Evolutionary conservation across 2,888 invertebrate species (phyloP).

Genomic region (Eristalinus sepulchralis): DNA sequence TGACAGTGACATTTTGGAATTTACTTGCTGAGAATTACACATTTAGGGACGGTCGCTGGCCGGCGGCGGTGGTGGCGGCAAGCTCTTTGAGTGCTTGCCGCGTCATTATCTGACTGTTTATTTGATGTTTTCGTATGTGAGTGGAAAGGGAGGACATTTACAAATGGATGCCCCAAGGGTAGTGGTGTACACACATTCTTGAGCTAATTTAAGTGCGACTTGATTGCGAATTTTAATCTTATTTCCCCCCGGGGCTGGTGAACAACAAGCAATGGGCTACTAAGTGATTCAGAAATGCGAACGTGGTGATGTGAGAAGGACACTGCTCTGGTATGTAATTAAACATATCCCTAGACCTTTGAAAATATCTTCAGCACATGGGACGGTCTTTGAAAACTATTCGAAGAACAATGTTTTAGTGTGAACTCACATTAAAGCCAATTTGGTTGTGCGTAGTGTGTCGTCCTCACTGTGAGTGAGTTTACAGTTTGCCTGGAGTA

Average conservation of each 20-base stretch:
- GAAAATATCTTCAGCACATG: background rate
- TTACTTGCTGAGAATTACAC: background rate
- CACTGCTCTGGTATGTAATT: background rate
- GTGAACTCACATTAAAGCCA: too few species aligned
- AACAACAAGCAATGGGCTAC: background rate
- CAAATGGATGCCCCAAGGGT: background rate
- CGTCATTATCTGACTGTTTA: background rate
- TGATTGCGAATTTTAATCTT: background rate
- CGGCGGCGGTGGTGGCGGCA: background rate
- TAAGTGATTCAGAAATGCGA: background rate
- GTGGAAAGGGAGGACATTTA: background rate
- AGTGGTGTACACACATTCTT: background rate
- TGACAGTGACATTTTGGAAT: background rate
- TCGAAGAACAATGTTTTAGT: too few species aligned
- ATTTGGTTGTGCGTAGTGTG: too few species aligned
- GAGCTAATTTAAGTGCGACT: background rate
- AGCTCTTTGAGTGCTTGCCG: background rate
- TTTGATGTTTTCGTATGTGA: background rate
- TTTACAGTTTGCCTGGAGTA: too few species aligned
- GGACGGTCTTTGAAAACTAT: too few species aligned
- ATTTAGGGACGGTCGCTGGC: background rate
- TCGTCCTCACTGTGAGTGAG: too few species aligned
- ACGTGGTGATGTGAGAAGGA: background rate
- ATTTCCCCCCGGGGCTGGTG: background rate
- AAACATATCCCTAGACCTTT: background rate